Percentiles rank a stretch among this genome's conserved stretches.
Conservation (phyloP, 2,888 invertebrate species). For the Apamea monoglypha region DNA sequence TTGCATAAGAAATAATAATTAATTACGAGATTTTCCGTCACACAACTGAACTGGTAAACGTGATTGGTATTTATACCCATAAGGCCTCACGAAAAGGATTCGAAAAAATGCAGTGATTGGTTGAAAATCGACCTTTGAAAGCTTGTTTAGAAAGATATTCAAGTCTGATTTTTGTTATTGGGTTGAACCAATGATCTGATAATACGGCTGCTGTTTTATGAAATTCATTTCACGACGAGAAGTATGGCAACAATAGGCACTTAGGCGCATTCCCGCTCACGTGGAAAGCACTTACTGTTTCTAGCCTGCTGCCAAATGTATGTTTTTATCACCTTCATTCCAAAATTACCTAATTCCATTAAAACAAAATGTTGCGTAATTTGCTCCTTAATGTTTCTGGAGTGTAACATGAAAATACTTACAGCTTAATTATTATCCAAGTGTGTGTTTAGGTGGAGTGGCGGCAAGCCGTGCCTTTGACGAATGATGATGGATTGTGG, state of each 20-base stretch:
- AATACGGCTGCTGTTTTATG: slow-evolving; percentile 19
- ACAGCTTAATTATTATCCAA: slow-evolving; percentile 68
- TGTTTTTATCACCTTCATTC: slow-evolving; percentile 33
- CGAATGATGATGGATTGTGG: slow-evolving; percentile 77
- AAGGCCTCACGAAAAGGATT: background rate
- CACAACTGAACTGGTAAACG: slow-evolving; percentile 9
- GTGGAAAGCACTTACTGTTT: slow-evolving; percentile 26
- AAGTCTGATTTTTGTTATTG: background rate
- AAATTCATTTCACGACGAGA: slow-evolving; percentile 18
- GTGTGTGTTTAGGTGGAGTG: slow-evolving; percentile 66
- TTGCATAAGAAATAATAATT: slow-evolving; percentile 55
- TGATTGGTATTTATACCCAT: slow-evolving; percentile 21
- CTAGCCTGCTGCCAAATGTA: slow-evolving; percentile 43
- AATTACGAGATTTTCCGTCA: slow-evolving; percentile 50
- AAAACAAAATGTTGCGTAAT: slow-evolving; percentile 47
- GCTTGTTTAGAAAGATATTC: background rate
- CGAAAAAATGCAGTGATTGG: background rate
- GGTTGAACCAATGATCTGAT: slow-evolving; percentile 2
- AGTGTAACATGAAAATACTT: slow-evolving; percentile 55
- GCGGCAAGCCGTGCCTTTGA: slow-evolving; percentile 70
- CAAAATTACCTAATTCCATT: slow-evolving; percentile 52
- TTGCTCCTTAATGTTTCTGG: slow-evolving; percentile 51
- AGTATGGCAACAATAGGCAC: slow-evolving; percentile 27
- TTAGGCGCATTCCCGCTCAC: slow-evolving; percentile 36
- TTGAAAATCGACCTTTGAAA: background rate